Base-by-base conservation (phyloP, 30 jellyfish, hydroid and myxozoan genomes). In the Aurelia sp. region DNA sequence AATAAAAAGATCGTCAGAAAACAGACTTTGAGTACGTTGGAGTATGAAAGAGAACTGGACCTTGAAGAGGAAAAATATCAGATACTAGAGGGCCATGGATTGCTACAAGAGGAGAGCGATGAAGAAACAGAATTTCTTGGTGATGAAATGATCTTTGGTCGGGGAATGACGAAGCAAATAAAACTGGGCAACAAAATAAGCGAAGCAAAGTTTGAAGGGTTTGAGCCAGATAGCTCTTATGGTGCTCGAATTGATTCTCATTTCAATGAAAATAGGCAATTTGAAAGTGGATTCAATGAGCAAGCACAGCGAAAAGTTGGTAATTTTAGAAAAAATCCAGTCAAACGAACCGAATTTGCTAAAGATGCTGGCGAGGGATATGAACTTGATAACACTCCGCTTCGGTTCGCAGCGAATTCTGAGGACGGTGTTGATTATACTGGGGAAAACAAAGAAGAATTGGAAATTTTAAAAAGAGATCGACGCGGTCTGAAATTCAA, bases 401-500 rank as follows among this genome's bases (percentile, higher is more conserved):
- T 18, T 21, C 35, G 15, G 24, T 59, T 38, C 4, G 24, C 16
- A 0, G 33, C 4, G 24, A 21, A 21, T 4, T n/a, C 35, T 15
- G 33, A 21, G 24, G 33, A 59, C 69, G 69, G 69, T 59, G 47
- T 33, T 5, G 31, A 41, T 18, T 9, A 20, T 13, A 4, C 61
- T 17, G 77, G 35, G 8, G 64, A 22, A 3, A 35, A 33, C 70
- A n/a, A 13, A 1, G 76, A 55, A 16, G 51, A 17, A 3, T 70
- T 41, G 0, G 33, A 31, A 51, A n/a, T 67, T 8, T 47, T 81
- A 52, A 50, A 33, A 31, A 20, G 91, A 33, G 41, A 47, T 27
- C 35, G 91, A 52, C 81, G 91, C 6, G 91, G 74, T 13, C 70
- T 81, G 69, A 81, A 81, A 68, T 55, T 81, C 52, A 66, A 51